Percentiles rank a stretch among this genome's conserved stretches.
Conservation (phyloP, 1,140 invertebrate genomes). For the Drosophila sechellia region DNA sequence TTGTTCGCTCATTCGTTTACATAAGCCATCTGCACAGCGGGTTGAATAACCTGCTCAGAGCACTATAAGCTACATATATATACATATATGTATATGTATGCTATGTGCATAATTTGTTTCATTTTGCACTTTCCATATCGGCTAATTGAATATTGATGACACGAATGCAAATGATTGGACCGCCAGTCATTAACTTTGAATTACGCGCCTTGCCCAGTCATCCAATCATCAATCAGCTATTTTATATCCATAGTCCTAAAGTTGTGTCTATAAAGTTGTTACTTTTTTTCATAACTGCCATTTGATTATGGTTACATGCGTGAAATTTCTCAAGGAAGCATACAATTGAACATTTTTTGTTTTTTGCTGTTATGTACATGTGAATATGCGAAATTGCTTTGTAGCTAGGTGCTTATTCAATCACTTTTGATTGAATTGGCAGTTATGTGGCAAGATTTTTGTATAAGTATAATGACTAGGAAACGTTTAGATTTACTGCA, state of each 20-base stretch:
- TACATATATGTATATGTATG: constrained; percentile 17
- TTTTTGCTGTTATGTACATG: constrained; percentile 7
- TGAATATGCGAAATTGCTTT: constrained; percentile 32
- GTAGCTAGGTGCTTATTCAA: constrained; percentile 36
- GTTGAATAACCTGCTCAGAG: constrained; percentile 67
- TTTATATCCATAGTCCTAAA: constrained; percentile 21
- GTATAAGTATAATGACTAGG: constrained; percentile 15
- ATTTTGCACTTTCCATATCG: constrained; percentile 47
- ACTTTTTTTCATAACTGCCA: constrained; percentile 40
- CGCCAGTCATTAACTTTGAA: constrained; percentile 65
- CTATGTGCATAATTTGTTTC: constrained; percentile 20
- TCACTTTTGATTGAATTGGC: constrained; percentile 38
- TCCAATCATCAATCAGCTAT: constrained; percentile 20
- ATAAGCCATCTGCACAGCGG: constrained; percentile 52
- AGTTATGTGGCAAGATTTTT: constrained; percentile 31
- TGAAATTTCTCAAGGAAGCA: constrained; percentile 79
- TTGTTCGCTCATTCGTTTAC: constrained; percentile 49
- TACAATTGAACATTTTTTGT: constrained; percentile 43
- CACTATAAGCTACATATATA: no score
- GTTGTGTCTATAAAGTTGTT: constrained; percentile 26
- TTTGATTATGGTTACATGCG: constrained; percentile 55
- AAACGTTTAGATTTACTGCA: constrained; percentile 1
- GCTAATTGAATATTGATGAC: constrained; percentile 65
- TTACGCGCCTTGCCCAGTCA: constrained; percentile 53
- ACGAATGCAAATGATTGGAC: constrained; percentile 54